These are phyloP conservation scores for Erinaceus europaeus DNA, from an alignment of 2,113 vertebrate genomes.

Conservation along the genomic window DNA sequence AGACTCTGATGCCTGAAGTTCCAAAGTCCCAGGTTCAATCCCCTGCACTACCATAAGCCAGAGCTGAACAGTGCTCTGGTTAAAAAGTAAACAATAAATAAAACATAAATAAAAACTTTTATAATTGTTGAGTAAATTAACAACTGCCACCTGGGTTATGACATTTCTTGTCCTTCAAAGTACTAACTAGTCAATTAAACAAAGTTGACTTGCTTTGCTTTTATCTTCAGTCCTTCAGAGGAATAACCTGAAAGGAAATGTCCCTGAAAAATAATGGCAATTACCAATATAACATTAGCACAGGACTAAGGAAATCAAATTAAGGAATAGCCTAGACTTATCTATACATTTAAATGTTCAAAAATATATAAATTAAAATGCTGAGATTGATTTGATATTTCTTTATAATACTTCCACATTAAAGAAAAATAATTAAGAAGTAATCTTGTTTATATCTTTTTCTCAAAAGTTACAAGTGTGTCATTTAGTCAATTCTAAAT, in stretches of 20 bases:
- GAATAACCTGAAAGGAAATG: neutral
- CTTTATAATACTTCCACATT: constrained; percentile 18
- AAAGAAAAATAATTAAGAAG: neutral
- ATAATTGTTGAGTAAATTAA: constrained; percentile 10
- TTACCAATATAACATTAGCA: neutral
- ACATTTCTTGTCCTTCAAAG: constrained; percentile 47
- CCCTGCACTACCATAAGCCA: too few relatives aligned
- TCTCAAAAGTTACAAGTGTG: neutral
- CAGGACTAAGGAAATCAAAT: constrained; percentile 8
- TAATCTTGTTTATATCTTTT: constrained; percentile 11
- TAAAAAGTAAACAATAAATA: neutral
- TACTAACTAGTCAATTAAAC: constrained; percentile 45
- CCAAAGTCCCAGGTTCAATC: too few relatives aligned
- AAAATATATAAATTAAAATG: neutral
- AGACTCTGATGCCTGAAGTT: too few relatives aligned
- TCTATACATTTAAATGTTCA: neutral
- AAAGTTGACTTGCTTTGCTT: constrained; percentile 44
- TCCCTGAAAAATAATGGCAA: constrained; percentile 26
- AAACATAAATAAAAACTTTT: neutral
- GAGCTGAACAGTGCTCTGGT: too few relatives aligned
- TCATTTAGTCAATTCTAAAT: neutral
- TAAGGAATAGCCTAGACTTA: neutral
- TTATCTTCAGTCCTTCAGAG: constrained; percentile 12
- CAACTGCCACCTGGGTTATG: neutral
- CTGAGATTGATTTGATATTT: neutral